These are phyloP conservation scores for Agrochola macilenta DNA, from an alignment of 2,888 invertebrate genomes.

Conservation along the genomic window DNA sequence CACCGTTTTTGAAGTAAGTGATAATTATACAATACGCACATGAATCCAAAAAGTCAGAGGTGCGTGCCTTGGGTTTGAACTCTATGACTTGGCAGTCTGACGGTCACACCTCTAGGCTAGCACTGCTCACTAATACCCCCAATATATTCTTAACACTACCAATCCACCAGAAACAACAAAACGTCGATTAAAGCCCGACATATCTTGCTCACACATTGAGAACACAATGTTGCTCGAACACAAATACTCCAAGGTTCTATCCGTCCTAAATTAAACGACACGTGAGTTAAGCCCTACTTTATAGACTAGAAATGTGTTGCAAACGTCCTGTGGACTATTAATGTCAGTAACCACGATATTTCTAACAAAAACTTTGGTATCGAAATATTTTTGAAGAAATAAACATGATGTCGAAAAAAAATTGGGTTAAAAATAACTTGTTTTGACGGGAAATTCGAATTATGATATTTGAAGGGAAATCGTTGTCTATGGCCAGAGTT, in stretches of 20 bases:
- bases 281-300: constrained; percentile 48
- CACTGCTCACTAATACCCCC: neutral
- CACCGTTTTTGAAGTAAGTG: no score
- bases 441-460: constrained; percentile 10
- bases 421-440: constrained; percentile 21
- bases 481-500: neutral
- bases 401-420: neutral
- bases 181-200: constrained; percentile 29
- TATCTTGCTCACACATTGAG: constrained; percentile 47
- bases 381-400: neutral
- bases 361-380: neutral
- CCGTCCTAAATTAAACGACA: constrained; percentile 60
- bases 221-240: constrained; percentile 54
- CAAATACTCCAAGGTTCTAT: constrained; percentile 64
- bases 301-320: constrained; percentile 44
- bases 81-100: no score
- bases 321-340: constrained; percentile 23
- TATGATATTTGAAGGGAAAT: neutral
- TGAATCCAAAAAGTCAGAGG: no score
- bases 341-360: constrained; percentile 25
- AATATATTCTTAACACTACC: neutral
- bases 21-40: no score
- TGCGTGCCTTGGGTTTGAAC: no score
- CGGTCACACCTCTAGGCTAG: no score
- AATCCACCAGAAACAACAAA: constrained; percentile 34